Conservation (phyloP, 2,113 vertebrate species). For the Nansenia antarctica region DNA sequence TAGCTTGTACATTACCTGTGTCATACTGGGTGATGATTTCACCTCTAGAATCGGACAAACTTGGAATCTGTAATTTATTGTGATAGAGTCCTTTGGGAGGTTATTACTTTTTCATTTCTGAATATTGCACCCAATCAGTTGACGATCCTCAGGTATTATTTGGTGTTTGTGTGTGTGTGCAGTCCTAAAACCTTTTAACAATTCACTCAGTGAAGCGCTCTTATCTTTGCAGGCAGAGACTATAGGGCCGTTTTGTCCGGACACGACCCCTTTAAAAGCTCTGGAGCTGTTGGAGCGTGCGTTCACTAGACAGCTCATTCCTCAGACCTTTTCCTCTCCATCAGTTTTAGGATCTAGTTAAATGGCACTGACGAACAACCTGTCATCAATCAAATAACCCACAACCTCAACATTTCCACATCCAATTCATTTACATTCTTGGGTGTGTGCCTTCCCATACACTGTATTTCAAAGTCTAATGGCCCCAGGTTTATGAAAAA, state of each 20-base stretch:
- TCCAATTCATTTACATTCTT: constrained; percentile 33
- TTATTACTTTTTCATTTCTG: no score
- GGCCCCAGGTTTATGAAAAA: neutral
- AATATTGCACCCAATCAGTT: no score
- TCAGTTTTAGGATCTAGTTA: constrained; percentile 48
- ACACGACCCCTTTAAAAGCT: neutral
- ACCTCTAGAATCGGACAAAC: no score
- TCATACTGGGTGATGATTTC: no score
- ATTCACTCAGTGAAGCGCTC: no score
- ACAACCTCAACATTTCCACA: constrained; percentile 16
- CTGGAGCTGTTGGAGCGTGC: neutral
- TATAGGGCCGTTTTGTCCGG: neutral
- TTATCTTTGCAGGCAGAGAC: no score
- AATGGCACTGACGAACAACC: constrained; percentile 36
- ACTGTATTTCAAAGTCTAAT: constrained; percentile 24
- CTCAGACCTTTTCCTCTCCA: constrained; percentile 37
- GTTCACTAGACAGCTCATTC: constrained; percentile 26
- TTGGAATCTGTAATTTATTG: no score
- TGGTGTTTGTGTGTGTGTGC: no score
- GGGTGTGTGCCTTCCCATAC: constrained; percentile 15
- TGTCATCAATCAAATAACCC: constrained; percentile 41
- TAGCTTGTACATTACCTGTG: no score
- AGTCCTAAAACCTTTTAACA: no score
- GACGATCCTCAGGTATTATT: no score
- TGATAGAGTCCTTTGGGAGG: no score